Conservation (phyloP, 2,113 vertebrate species). For the Brachyistius frenatus region DNA sequence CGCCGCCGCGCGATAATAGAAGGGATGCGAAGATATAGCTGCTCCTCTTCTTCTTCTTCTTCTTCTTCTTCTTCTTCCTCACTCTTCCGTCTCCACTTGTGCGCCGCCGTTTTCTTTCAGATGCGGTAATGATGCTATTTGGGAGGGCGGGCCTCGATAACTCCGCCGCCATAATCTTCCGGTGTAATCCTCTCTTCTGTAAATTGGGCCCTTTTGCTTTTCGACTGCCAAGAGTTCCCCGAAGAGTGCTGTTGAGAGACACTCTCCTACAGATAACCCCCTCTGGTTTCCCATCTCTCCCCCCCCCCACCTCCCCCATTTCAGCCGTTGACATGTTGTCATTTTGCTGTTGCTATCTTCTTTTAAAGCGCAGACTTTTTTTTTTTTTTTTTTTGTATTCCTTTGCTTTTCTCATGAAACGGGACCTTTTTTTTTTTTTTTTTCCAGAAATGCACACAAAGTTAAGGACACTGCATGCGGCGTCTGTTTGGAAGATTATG, state of each 20-base stretch:
- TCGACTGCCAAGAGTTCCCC: conserved; percentile 36
- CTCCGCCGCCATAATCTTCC: conserved; percentile 63
- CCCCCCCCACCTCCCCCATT: conserved; percentile 8
- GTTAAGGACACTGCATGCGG: conserved; percentile 16
- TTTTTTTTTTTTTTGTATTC: background rate
- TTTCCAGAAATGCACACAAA: conserved; percentile 50
- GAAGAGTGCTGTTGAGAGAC: conserved; percentile 57
- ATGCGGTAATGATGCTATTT: conserved; percentile 56
- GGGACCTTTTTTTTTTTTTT: background rate
- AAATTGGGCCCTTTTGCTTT: conserved; percentile 53
- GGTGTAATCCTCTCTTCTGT: conserved; percentile 66
- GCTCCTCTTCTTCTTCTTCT: conserved; percentile 14
- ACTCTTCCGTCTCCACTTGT: background rate
- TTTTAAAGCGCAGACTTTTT: conserved; percentile 5
- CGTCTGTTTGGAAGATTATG: conserved; percentile 44
- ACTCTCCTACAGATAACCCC: conserved; percentile 44
- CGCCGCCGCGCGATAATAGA: conserved; percentile 13
- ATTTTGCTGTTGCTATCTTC: conserved; percentile 33
- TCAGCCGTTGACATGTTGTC: conserved; percentile 46
- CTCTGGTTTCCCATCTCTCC: conserved; percentile 31
- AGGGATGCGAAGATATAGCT: conserved; percentile 23
- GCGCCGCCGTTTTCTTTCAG: conserved; percentile 21
- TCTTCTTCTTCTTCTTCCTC: conserved; percentile 5
- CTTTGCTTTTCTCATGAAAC: conserved; percentile 23
- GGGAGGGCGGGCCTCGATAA: conserved; percentile 42